Base-by-base conservation (phyloP, 1,140 invertebrate genomes). In the Sesamia nonagrioides region DNA sequence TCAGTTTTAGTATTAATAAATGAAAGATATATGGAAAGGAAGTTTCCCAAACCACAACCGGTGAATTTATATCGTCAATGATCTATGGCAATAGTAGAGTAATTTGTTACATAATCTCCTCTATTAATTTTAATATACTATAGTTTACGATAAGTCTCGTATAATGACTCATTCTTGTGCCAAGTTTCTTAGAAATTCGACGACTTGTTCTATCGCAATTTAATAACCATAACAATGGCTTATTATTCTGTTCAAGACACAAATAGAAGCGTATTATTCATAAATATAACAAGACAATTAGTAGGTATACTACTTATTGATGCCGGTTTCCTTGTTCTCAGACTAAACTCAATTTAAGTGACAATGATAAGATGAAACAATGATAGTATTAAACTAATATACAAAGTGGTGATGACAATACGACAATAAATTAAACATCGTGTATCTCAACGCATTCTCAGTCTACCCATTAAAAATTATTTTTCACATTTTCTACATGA, bases 171-270 rank as follows among this genome's bases (percentile, higher is more conserved):
- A 21, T 58, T 58, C 56, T 15, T 33, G 4, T 33, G 56, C 56
- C 56, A 60, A 60, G 27, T 60, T 60, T 60, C 56, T 27, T 6
- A 60, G 56, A 60, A 60, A 60, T 60, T 35, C 2, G 52, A 21
- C 18, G 13, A 27, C 8, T 1, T 11, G 18, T 56, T 56, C 52
- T 18, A 5, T 50, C 45, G 15, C 15, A 35, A 35, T 13, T 58
- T 60, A 33, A 15, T 60, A 60, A 60, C 3, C 33, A 60, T 33
- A 35, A 35, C 56, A 60, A 27, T 58, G 21, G 27, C 21, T 60
- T 50, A 50, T 50, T 50, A 50, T 50, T 50, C 13, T 5, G n/a
- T 50, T 13, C 9, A 13, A 9, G 11, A 56, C 18, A 18, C 21
- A 56, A 27, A 56, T 56, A 56, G 6, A 56, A 0, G 3, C 9